These are phyloP conservation scores for Urocynchramus pylzowi DNA, from an alignment of 2,113 vertebrate species.

Conservation along the genomic window DNA sequence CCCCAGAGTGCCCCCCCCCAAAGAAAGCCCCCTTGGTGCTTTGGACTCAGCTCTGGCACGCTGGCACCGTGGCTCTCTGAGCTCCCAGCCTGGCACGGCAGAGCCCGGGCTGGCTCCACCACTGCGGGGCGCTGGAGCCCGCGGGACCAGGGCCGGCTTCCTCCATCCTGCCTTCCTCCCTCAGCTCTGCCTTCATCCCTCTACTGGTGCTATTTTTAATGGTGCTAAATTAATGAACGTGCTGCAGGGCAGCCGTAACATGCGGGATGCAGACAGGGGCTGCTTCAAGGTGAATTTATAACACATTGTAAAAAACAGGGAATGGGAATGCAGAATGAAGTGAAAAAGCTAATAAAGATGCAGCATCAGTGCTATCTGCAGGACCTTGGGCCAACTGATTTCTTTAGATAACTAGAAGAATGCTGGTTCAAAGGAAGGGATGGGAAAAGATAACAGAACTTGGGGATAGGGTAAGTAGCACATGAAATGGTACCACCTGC, in stretches of 20 bases:
- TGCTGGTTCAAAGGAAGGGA: background rate
- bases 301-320: background rate
- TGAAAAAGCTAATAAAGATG: slow-evolving; percentile 28
- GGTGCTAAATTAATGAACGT: slow-evolving; percentile 37
- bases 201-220: background rate
- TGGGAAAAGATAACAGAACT: background rate
- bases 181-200: background rate
- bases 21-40: background rate
- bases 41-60: accelerated
- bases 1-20: too few species aligned
- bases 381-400: background rate
- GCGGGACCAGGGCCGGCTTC: background rate
- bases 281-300: slow-evolving; percentile 45
- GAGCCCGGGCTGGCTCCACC: background rate
- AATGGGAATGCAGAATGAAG: background rate
- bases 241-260: slow-evolving; percentile 14
- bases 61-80: accelerated
- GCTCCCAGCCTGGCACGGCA: background rate
- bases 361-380: background rate
- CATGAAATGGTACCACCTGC: background rate
- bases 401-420: background rate
- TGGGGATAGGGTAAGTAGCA: background rate
- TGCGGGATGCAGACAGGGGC: background rate
- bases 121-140: background rate
- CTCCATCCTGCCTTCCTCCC: background rate